Percentiles rank a stretch among this genome's conserved stretches.
Conservation (phyloP, 2,113 vertebrate species). For the Zootoca vivipara region DNA sequence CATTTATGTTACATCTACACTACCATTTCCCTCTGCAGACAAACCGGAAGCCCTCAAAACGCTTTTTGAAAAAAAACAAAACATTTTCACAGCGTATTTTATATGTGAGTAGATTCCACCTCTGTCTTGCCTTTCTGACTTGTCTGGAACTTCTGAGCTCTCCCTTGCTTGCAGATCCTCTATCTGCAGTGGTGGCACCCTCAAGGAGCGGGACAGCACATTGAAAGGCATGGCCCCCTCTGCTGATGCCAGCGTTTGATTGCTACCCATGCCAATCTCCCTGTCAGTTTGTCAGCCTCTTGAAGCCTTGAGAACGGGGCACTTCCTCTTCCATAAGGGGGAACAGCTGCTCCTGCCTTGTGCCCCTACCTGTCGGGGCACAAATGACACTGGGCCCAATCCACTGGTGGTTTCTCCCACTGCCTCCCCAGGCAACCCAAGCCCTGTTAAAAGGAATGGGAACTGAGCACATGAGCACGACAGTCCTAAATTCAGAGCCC, state of each 20-base stretch:
- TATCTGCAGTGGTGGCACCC: no score
- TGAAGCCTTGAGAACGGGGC: constrained; percentile 15
- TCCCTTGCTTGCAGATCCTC: no score
- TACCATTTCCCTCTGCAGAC: no score
- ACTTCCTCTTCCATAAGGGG: constrained; percentile 54
- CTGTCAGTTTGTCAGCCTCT: constrained; percentile 33
- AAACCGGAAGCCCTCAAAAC: no score
- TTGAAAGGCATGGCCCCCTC: neutral
- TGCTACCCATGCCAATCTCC: neutral
- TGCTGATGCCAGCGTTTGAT: neutral
- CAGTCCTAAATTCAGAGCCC: constrained; percentile 50
- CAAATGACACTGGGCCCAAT: constrained; percentile 31
- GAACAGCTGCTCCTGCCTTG: constrained; percentile 64
- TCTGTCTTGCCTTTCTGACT: no score
- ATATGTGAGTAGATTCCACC: no score
- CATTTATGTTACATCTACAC: no score
- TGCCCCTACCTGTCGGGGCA: constrained; percentile 17
- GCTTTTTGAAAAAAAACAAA: no score
- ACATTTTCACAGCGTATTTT: no score
- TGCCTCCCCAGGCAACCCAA: neutral
- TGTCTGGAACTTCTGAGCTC: no score
- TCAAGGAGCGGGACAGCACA: no score
- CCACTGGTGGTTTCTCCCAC: neutral
- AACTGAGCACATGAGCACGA: neutral
- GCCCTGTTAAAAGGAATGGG: neutral